Conservation (phyloP, 92 coral and sea anemone species). For the Porites lobata region DNA sequence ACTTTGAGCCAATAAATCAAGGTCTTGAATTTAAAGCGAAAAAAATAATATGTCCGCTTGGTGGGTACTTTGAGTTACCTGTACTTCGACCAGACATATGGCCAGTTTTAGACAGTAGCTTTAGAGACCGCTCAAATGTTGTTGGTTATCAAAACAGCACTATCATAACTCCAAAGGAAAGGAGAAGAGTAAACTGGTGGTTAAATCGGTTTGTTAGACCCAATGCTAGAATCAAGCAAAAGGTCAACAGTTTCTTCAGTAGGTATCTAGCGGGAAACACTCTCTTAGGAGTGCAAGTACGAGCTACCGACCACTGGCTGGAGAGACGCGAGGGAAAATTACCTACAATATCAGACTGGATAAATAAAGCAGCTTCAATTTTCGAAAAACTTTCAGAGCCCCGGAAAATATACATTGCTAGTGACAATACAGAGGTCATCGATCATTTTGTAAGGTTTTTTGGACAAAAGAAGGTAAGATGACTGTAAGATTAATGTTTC, state of each 20-base stretch:
- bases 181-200: conserved; percentile 55
- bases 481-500: neutral
- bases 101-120: neutral
- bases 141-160: conserved; percentile 35
- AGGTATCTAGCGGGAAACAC: conserved; percentile 45
- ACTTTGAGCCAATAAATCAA: conserved; percentile 73
- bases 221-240: conserved; percentile 35
- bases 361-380: conserved; percentile 50
- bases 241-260: conserved; percentile 50
- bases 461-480: conserved; percentile 54
- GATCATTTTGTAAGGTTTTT: conserved; percentile 58
- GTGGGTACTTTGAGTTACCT: neutral
- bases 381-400: conserved; percentile 61
- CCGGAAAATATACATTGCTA: conserved; percentile 75
- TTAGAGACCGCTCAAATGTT: conserved; percentile 7
- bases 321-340: conserved; percentile 59
- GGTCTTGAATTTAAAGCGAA: conserved; percentile 52
- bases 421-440: conserved; percentile 75
- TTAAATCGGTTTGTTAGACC: conserved; percentile 55
- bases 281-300: conserved; percentile 76
- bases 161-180: conserved; percentile 51
- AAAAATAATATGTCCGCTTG: conserved; percentile 47
- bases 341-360: conserved; percentile 60
- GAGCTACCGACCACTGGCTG: conserved; percentile 79
- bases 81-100: neutral